Percentiles rank a stretch among this genome's conserved stretches.
phyloP scores from a whole-genome alignment of 1,140 invertebrate species.

The Gonatopus flavifemur region DNA sequence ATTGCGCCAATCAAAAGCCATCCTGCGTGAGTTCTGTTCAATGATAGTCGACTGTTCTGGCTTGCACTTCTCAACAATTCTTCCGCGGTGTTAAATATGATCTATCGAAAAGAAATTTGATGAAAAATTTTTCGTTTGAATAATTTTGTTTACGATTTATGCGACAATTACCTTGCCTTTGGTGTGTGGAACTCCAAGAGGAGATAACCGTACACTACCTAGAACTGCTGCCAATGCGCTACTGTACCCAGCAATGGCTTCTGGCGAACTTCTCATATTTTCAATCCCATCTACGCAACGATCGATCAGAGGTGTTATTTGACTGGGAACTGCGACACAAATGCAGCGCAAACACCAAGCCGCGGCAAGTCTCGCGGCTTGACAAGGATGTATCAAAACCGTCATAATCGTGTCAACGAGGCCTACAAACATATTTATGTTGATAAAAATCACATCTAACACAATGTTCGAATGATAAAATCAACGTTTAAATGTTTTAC shows the following conservation, averaged over 20 bases:
- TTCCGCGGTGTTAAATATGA: conserved; percentile 96
- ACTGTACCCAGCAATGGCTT: conserved; percentile 93
- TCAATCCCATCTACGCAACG: conserved; percentile 84
- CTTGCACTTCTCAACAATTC: conserved; percentile 95
- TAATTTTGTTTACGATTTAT: no score
- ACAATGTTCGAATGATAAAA: neutral
- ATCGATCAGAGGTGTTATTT: conserved; percentile 91
- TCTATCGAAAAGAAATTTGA: conserved; percentile 53
- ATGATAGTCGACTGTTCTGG: conserved; percentile 92
- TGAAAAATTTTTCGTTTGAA: conserved; percentile 5
- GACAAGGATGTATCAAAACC: conserved; percentile 90
- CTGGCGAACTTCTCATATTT: conserved; percentile 85
- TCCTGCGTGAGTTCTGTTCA: conserved; percentile 93
- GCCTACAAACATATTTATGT: conserved; percentile 42
- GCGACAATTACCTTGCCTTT: conserved; percentile 79
- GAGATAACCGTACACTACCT: conserved; percentile 86
- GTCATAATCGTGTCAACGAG: conserved; percentile 65
- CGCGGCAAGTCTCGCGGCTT: conserved; percentile 86
- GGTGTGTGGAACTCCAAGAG: conserved; percentile 93
- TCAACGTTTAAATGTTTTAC: conserved; percentile 22
- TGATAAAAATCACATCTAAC: conserved; percentile 2
- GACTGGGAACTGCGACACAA: conserved; percentile 89
- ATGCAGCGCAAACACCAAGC: conserved; percentile 94
- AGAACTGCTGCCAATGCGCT: conserved; percentile 90
- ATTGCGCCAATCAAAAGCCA: conserved; percentile 97